A percentile compares a stretch with the other conserved stretches of the same genome.
Conservation (phyloP, 2,113 vertebrate species). For the Stercorarius parasiticus region DNA sequence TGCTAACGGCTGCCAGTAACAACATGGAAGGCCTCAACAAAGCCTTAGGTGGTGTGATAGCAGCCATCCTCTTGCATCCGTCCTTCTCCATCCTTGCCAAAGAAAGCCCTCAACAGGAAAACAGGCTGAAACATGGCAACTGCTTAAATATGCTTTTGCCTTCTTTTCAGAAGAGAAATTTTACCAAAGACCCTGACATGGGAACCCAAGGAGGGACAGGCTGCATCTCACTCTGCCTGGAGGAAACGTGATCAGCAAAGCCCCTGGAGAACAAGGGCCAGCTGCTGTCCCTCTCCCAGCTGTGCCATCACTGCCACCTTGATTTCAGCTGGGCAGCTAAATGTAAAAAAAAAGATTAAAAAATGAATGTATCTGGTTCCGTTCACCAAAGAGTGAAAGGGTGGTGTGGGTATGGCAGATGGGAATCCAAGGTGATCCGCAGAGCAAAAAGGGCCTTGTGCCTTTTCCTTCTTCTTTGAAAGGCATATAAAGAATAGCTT, state of each 20-base stretch:
- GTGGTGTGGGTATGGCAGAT: background rate
- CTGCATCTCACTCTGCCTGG: background rate
- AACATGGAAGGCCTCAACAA: background rate
- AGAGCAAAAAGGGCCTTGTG: background rate
- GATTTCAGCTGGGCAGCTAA: background rate
- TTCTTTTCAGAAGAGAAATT: background rate
- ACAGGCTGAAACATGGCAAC: accelerated
- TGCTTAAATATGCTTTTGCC: background rate
- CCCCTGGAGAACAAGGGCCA: background rate
- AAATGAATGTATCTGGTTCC: background rate
- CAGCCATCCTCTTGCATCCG: background rate
- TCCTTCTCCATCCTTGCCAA: background rate
- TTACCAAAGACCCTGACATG: background rate
- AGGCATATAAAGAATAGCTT: background rate
- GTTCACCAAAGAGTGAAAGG: background rate
- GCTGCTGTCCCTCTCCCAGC: background rate
- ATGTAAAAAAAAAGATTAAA: background rate
- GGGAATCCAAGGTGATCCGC: background rate
- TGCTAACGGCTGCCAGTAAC: background rate
- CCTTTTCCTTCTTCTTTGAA: background rate
- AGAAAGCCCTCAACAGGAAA: background rate
- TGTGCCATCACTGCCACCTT: background rate
- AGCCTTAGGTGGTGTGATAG: background rate
- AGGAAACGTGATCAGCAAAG: background rate
- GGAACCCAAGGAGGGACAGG: background rate